Evolutionary conservation across 2,888 invertebrate genomes (phyloP).

Genomic region (Dynastes hyllus): DNA sequence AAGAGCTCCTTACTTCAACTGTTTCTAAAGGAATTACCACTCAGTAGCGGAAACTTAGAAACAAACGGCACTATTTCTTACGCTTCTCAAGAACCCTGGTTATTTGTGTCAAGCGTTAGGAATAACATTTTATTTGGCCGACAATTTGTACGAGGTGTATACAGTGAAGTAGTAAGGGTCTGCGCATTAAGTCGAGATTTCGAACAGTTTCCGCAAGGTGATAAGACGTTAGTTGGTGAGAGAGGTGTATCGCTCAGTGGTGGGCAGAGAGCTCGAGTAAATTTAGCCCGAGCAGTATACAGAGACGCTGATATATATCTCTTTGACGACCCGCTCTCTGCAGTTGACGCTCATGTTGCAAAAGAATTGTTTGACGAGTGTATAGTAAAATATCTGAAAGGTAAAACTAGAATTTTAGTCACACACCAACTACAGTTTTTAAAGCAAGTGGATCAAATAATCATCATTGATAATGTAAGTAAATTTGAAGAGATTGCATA

Average conservation of each 20-base stretch:
- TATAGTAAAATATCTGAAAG: slow-evolving; percentile 73
- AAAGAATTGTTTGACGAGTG: slow-evolving; percentile 84
- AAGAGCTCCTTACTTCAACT: slow-evolving; percentile 81
- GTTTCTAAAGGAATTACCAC: slow-evolving; percentile 81
- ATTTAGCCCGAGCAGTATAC: slow-evolving; percentile 85
- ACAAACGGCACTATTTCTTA: slow-evolving; percentile 80
- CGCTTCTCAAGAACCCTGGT: slow-evolving; percentile 88
- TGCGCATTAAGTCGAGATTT: slow-evolving; percentile 82
- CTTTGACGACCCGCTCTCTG: slow-evolving; percentile 86
- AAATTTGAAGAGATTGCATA: neutral
- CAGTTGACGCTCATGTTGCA: slow-evolving; percentile 86
- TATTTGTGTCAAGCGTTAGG: slow-evolving; percentile 80
- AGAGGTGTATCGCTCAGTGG: slow-evolving; percentile 85
- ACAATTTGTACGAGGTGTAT: slow-evolving; percentile 74
- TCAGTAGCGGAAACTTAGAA: slow-evolving; percentile 76
- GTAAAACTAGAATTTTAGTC: slow-evolving; percentile 83
- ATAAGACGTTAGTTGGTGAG: slow-evolving; percentile 85
- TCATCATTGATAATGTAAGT: slow-evolving; percentile 77
- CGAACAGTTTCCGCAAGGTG: slow-evolving; percentile 80
- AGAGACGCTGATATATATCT: slow-evolving; percentile 84
- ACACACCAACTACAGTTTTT: slow-evolving; percentile 90
- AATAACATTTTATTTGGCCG: slow-evolving; percentile 88
- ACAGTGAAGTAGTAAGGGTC: slow-evolving; percentile 73
- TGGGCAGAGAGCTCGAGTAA: slow-evolving; percentile 87
- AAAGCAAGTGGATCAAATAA: slow-evolving; percentile 77